Evolutionary conservation across 2,888 invertebrate species (phyloP).

Genomic region (Diarsia mendica): DNA sequence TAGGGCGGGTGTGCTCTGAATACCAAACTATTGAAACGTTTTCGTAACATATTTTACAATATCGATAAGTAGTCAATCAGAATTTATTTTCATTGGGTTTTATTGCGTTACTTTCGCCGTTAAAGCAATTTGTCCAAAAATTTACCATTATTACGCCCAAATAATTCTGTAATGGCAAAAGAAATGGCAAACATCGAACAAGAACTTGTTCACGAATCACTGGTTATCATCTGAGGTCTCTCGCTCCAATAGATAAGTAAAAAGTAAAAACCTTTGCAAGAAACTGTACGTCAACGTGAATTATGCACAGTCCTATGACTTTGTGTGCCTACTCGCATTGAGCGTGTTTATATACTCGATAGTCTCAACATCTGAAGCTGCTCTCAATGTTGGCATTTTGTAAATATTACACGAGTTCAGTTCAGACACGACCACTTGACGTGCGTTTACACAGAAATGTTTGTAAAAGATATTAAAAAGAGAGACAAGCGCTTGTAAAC

Average conservation of each 20-base stretch:
- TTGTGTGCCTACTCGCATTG: conserved; percentile 45
- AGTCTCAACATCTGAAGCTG: conserved; percentile 27
- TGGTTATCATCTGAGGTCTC: conserved; percentile 63
- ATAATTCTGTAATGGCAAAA: conserved; percentile 70
- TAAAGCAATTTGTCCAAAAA: conserved; percentile 69
- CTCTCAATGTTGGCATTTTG: conserved; percentile 39
- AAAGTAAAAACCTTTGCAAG: conserved; percentile 62
- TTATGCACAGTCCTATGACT: conserved; percentile 64
- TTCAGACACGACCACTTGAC: conserved; percentile 31
- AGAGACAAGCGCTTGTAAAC: conserved; percentile 8
- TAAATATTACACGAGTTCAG: conserved; percentile 40
- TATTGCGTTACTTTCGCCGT: conserved; percentile 56
- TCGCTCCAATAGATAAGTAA: conserved; percentile 63
- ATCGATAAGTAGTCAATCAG: conserved; percentile 33
- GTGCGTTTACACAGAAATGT: conserved; percentile 13
- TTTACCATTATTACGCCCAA: conserved; percentile 74
- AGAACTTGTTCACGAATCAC: conserved; percentile 66
- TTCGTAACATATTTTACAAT: conserved; percentile 34
- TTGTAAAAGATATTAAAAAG: conserved; percentile 13
- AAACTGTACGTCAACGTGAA: conserved; percentile 62
- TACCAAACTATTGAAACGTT: conserved; percentile 45
- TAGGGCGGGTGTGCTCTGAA: conserved; percentile 48
- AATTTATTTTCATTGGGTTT: conserved; percentile 49
- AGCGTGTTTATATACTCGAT: conserved; percentile 52
- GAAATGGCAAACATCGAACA: conserved; percentile 67